Evolutionary conservation across 2,113 vertebrate species (phyloP).

Genomic region (Cryptotis parvus): DNA sequence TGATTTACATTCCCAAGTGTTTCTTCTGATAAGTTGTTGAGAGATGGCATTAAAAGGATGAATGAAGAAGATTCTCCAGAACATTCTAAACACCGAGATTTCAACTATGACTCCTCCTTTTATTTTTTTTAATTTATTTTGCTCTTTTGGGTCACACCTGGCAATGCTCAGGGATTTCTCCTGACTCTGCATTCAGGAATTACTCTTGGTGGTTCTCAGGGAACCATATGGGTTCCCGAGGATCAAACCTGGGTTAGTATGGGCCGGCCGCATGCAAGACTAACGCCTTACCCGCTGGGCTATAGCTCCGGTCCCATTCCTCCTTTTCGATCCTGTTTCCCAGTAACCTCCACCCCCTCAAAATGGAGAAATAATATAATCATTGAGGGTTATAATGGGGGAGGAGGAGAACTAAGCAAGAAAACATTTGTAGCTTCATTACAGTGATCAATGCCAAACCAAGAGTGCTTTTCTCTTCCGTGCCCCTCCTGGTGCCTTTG

Average conservation of each 20-base stretch:
- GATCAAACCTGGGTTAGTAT: too few species aligned
- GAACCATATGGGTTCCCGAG: too few species aligned
- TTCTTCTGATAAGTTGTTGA: neutral
- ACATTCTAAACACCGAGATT: neutral
- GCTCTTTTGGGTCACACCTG: too few species aligned
- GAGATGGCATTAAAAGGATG: neutral
- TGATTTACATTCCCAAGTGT: neutral
- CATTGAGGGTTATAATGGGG: neutral
- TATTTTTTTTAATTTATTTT: too few species aligned
- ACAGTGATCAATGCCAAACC: accelerated
- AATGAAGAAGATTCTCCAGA: neutral
- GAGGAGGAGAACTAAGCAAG: neutral
- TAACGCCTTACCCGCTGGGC: too few species aligned
- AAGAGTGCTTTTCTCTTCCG: accelerated
- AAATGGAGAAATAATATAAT: neutral
- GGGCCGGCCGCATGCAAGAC: too few species aligned
- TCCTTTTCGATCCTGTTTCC: neutral
- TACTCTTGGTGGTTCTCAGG: too few species aligned
- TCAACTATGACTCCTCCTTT: neutral
- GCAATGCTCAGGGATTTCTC: too few species aligned
- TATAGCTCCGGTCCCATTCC: too few species aligned
- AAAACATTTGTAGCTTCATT: neutral
- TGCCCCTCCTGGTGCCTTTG: accelerated
- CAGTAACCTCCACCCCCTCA: neutral
- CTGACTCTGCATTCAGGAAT: too few species aligned